phyloP scores from a whole-genome alignment of 1,140 invertebrate genomes.

The Macrobrachium rosenbergii region DNA sequence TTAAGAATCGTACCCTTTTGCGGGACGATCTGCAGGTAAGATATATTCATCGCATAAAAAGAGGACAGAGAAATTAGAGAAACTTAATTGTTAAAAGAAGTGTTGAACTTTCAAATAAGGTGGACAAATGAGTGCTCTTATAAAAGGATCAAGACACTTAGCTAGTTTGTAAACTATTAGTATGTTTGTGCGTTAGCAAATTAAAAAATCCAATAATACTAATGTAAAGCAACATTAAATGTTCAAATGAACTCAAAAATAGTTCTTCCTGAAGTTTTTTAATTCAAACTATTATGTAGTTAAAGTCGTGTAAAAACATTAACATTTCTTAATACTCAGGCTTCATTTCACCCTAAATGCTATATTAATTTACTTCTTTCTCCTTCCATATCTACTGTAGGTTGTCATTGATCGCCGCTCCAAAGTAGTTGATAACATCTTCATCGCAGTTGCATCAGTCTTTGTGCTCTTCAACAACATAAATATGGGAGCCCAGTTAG shows the following conservation, averaged over 20 bases:
- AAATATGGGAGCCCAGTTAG: constrained; percentile 72
- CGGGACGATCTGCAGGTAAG: constrained; percentile 21
- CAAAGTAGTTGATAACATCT: constrained; percentile 67
- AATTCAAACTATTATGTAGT: too few species aligned
- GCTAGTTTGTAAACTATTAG: too few species aligned
- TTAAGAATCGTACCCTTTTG: not conserved
- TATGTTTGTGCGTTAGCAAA: too few species aligned
- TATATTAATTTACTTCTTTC: not conserved
- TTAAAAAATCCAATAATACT: too few species aligned
- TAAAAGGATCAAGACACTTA: too few species aligned
- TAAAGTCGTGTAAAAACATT: too few species aligned
- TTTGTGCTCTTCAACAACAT: constrained; percentile 70
- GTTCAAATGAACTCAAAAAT: too few species aligned
- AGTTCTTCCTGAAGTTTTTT: too few species aligned
- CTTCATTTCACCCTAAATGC: not conserved
- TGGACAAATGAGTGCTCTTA: too few species aligned
- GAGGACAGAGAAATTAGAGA: too few species aligned
- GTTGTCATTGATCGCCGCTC: constrained; percentile 42
- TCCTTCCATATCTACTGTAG: constrained; percentile 13
- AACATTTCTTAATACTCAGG: not conserved
- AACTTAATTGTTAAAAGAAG: not conserved
- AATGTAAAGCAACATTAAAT: too few species aligned
- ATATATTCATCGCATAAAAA: not conserved
- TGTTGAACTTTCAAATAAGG: too few species aligned
- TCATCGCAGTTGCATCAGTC: constrained; percentile 68